A percentile compares a stretch with the other conserved stretches of the same genome.
Evolutionary conservation across 2,888 invertebrate genomes (phyloP).

Genomic region (Amblyjoppa fuscipennis): DNA sequence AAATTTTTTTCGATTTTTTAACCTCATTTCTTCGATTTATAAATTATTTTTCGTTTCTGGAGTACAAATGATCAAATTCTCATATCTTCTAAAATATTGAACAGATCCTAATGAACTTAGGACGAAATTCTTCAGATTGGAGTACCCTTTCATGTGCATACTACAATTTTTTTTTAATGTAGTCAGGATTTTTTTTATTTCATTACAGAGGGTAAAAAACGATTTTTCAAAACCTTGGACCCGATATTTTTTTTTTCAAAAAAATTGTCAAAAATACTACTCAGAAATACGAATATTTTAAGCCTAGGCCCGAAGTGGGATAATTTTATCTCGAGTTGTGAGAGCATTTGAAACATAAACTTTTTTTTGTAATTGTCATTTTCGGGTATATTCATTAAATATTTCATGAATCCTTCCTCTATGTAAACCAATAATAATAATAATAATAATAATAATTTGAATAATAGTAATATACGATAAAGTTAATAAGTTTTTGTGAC

Average conservation of each 20-base stretch:
- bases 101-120: too few species aligned
- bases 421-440: too few species aligned
- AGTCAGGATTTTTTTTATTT: background rate
- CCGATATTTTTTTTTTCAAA: background rate
- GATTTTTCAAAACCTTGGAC: background rate
- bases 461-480: too few species aligned
- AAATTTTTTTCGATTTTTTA: background rate
- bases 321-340: background rate
- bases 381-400: too few species aligned
- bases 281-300: background rate
- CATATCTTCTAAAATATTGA: background rate
- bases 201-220: too few species aligned
- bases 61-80: background rate
- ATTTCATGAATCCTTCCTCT: too few species aligned
- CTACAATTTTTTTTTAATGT: background rate
- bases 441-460: too few species aligned
- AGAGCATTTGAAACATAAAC: too few species aligned
- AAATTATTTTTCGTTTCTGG: background rate
- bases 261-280: background rate
- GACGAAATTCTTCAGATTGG: background rate
- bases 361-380: too few species aligned
- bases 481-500: too few species aligned
- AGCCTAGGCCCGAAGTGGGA: background rate
- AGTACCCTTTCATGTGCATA: background rate
- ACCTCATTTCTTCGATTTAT: background rate